Percentiles rank a stretch among this genome's conserved stretches.
These are phyloP conservation scores for Drosophila longiperda DNA, from an alignment of 2,888 invertebrate species.

Conservation along the genomic window DNA sequence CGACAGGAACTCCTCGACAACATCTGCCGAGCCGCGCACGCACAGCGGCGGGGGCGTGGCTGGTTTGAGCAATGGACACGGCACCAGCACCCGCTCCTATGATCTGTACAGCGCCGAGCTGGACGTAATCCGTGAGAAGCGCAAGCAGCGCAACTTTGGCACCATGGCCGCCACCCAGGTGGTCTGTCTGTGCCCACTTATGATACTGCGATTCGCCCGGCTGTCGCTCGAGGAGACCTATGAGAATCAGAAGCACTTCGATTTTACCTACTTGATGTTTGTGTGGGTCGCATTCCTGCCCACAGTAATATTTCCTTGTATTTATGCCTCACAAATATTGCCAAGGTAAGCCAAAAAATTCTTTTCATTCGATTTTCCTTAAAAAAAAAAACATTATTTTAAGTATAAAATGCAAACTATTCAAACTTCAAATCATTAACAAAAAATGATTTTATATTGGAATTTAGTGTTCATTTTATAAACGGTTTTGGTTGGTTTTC, in stretches of 20 bases:
- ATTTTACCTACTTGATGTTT: conserved; percentile 89
- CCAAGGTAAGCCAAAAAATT: conserved; percentile 86
- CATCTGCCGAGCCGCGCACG: conserved; percentile 77
- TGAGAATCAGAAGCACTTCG: conserved; percentile 88
- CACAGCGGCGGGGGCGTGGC: conserved; percentile 74
- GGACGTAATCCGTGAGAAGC: conserved; percentile 87
- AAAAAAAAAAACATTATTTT: not conserved
- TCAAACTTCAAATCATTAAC: not conserved
- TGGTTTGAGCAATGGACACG: conserved; percentile 61
- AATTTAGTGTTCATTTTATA: too few relatives aligned
- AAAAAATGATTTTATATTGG: too few relatives aligned
- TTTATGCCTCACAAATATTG: conserved; percentile 89
- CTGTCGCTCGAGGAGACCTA: conserved; percentile 89
- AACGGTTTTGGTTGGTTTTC: too few relatives aligned
- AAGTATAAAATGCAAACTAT: too few relatives aligned
- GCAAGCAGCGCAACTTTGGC: conserved; percentile 89
- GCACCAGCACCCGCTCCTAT: conserved; percentile 81
- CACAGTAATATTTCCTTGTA: conserved; percentile 88
- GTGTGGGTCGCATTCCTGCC: conserved; percentile 90
- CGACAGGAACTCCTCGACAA: conserved; percentile 82
- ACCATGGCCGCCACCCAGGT: conserved; percentile 89
- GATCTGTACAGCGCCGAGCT: conserved; percentile 87
- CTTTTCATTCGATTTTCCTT: too few relatives aligned
- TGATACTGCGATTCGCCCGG: conserved; percentile 87
- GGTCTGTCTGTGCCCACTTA: conserved; percentile 89